Conservation (phyloP, 2,113 vertebrate species). For the Gorsachius goisagi region DNA sequence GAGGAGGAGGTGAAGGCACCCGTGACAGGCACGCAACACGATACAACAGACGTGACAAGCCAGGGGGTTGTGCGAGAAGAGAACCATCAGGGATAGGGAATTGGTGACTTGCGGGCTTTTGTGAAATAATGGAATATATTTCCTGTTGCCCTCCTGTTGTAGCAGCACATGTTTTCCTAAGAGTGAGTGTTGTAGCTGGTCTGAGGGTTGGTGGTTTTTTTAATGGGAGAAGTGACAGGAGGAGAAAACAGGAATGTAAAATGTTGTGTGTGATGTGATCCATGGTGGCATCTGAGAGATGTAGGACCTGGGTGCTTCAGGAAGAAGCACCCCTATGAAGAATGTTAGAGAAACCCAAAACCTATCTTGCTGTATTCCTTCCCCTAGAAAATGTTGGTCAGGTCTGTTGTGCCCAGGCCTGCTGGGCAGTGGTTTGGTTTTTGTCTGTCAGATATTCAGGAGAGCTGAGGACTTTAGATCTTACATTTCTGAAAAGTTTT, state of each 20-base stretch:
- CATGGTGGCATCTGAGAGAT: not conserved
- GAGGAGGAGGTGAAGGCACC: not conserved
- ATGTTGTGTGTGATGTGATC: not conserved
- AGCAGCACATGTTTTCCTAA: accelerated
- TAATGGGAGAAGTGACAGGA: not conserved
- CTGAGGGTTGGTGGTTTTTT: not conserved
- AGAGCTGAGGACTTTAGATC: not conserved
- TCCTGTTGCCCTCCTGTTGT: not conserved
- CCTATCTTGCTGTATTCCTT: not conserved
- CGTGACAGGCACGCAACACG: accelerated
- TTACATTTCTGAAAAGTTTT: not conserved
- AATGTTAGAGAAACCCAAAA: not conserved
- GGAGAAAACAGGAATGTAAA: not conserved
- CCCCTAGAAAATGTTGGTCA: not conserved
- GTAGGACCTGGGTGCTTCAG: not conserved
- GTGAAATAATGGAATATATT: not conserved
- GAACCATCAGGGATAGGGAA: not conserved
- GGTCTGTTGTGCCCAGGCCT: not conserved
- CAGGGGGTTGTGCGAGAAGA: accelerated
- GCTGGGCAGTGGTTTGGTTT: not conserved
- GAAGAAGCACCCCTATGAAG: not conserved
- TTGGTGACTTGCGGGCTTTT: accelerated
- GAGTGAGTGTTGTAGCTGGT: not conserved
- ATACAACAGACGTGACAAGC: not conserved
- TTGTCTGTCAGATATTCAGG: not conserved